A percentile compares a stretch with the other conserved stretches of the same genome.
Evolutionary conservation across 1,140 invertebrate genomes (phyloP).

Genomic region (Scaptomyza montana): DNA sequence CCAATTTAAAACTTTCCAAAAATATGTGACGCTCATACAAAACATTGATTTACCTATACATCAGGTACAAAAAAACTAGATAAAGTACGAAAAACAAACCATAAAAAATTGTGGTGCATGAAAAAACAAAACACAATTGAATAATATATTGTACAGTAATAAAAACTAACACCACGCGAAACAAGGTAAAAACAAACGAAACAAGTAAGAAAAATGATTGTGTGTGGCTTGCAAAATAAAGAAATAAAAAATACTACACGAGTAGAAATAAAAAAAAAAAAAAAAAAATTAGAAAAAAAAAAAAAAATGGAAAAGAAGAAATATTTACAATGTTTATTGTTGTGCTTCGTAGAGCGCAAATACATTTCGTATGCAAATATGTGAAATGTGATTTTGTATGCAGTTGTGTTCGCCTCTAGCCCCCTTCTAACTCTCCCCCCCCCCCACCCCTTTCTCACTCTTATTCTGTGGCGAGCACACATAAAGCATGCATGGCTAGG

Average conservation of each 20-base stretch:
- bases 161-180: conserved; percentile 66
- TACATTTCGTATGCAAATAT: conserved; percentile 80
- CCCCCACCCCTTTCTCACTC: not conserved
- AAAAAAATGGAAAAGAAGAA: conserved; percentile 26
- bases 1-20: conserved; percentile 22
- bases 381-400: conserved; percentile 72
- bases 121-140: conserved; percentile 53
- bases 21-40: conserved; percentile 25
- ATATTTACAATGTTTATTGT: conserved; percentile 81
- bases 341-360: conserved; percentile 77
- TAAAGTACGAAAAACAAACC: conserved; percentile 7
- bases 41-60: conserved; percentile 17
- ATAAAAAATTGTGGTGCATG: conserved; percentile 11
- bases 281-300: conserved; percentile 21
- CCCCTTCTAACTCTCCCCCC: too few species aligned
- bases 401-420: conserved; percentile 22
- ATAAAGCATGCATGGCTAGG: conserved; percentile 59
- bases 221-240: conserved; percentile 37
- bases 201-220: conserved; percentile 49
- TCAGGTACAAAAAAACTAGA: conserved; percentile 2
- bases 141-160: conserved; percentile 71
- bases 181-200: conserved; percentile 32
- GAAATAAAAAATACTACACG: conserved; percentile 28
- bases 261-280: conserved; percentile 23
- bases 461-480: conserved; percentile 1